phyloP scores from a whole-genome alignment of 2,888 invertebrate species.

The Eledona agricola region DNA sequence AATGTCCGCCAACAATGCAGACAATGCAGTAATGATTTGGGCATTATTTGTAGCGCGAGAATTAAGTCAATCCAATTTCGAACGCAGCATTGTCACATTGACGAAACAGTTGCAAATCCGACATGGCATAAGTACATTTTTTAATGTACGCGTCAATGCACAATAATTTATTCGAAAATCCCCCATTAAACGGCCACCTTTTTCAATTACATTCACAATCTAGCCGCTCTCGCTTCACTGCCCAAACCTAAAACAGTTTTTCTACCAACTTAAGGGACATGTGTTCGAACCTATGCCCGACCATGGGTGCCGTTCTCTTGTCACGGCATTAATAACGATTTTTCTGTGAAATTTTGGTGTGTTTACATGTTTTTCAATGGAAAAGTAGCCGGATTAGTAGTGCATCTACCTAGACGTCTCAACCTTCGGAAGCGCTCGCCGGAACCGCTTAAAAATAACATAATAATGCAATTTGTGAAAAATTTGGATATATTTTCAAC shows the following conservation, averaged over 20 bases:
- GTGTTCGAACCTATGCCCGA: conserved; percentile 45
- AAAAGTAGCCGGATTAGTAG: conserved; percentile 14
- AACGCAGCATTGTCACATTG: too few species aligned
- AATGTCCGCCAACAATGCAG: too few species aligned
- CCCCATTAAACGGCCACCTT: conserved; percentile 60
- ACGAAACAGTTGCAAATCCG: too few species aligned
- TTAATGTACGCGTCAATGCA: conserved; percentile 55
- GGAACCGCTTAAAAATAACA: too few species aligned
- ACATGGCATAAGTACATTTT: conserved; percentile 41
- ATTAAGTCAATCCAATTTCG: too few species aligned
- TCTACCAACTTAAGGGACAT: conserved; percentile 54
- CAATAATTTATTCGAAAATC: conserved; percentile 59
- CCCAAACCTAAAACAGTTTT: conserved; percentile 57
- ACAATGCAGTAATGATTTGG: too few species aligned
- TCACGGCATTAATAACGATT: conserved; percentile 35
- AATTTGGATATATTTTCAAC: too few species aligned
- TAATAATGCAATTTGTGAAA: too few species aligned
- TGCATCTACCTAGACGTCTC: conserved; percentile 1
- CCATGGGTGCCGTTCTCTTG: conserved; percentile 36
- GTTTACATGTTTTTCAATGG: conserved; percentile 39
- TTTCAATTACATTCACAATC: conserved; percentile 63
- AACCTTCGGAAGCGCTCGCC: conserved; percentile 2
- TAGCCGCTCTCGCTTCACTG: conserved; percentile 59
- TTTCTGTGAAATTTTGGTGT: conserved; percentile 43
- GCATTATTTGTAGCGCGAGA: too few species aligned